Base-by-base conservation (phyloP, 1,140 invertebrate genomes). In the Bombus superbus region DNA sequence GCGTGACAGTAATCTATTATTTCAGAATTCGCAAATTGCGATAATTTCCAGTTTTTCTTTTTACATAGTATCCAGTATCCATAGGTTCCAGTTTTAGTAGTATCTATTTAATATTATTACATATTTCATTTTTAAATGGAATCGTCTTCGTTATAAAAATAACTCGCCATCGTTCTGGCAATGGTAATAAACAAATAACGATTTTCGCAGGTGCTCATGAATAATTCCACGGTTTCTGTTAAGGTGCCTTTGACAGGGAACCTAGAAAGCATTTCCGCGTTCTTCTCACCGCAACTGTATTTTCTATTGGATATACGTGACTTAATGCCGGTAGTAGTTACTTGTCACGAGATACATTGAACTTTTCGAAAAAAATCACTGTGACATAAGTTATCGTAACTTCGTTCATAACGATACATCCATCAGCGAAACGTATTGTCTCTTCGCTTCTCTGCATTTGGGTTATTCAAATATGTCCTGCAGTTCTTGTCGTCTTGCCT, bases 141-240 rank as follows among this genome's bases (percentile, higher is more conserved):
- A 81, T 75, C 72, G 32, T 38, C 57, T 86, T 87, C 66, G 74
- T 87, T 87, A 76, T 25, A n/a, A 75, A 47, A 75, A 79, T 82
- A 72, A 83, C 71, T 88, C 73, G 35, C 62, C 44, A 35, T 22
- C 32, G 35, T 53, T 83, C 69, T 42, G 18, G 38, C 22, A 47
- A 59, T 38, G 44, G 44, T 80, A 88, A 88, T 88, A 83, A 85
- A 85, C 81, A 82, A 87, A 73, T 72, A 84, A 83, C 57, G 76
- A 88, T 81, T 89, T 88, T 89, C 77, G 66, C 81, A 42, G 87
- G 71, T 81, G 76, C 64, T 85, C 87, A 88, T 88, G 87, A 89
- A 89, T 88, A 89, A 88, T 87, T 88, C 77, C 73, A 72, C 79
- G 35, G 25, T 76, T 57, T 75, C 66, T 73, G 78, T 57, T 76